A percentile compares a stretch with the other conserved stretches of the same genome.
phyloP scores from a whole-genome alignment of 2,797 vertebrate species.

The Cottoperca gobio region DNA sequence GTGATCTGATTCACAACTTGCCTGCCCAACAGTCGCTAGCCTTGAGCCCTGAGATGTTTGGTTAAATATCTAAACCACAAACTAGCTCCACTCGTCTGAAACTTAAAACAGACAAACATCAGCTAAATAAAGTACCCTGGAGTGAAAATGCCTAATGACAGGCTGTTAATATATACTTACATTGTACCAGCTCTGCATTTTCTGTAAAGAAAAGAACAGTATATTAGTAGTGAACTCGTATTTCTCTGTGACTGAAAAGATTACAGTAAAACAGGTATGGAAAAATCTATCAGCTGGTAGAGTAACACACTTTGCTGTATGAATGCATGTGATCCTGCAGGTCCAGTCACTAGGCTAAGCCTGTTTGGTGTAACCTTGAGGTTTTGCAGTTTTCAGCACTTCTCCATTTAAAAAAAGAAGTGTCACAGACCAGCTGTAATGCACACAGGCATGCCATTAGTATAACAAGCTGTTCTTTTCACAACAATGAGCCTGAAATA shows the following conservation, averaged over 20 bases:
- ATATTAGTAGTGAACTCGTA: constrained; percentile 15
- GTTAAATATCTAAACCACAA: not conserved
- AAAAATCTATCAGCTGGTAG: not conserved
- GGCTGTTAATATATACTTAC: constrained; percentile 83
- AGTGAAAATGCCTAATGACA: constrained; percentile 12
- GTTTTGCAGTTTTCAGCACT: constrained; percentile 13
- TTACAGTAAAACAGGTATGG: not conserved
- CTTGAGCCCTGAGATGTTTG: not conserved
- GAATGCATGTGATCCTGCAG: no score
- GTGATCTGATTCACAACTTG: not conserved
- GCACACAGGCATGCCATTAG: not conserved
- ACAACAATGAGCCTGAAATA: constrained; percentile 5
- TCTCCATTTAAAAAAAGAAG: constrained; percentile 38
- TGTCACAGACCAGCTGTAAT: not conserved
- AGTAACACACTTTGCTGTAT: not conserved
- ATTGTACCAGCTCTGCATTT: constrained; percentile 97
- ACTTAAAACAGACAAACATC: constrained; percentile 10
- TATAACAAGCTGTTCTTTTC: constrained; percentile 1
- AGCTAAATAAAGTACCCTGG: constrained; percentile 30
- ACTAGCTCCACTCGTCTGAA: constrained; percentile 9
- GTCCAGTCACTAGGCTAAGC: not conserved
- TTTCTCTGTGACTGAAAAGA: not conserved
- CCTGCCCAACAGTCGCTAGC: not conserved
- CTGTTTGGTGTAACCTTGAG: constrained; percentile 9
- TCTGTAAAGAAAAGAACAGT: constrained; percentile 85